Conservation (phyloP, 2,113 vertebrate genomes). For the Caloenas nicobarica region DNA sequence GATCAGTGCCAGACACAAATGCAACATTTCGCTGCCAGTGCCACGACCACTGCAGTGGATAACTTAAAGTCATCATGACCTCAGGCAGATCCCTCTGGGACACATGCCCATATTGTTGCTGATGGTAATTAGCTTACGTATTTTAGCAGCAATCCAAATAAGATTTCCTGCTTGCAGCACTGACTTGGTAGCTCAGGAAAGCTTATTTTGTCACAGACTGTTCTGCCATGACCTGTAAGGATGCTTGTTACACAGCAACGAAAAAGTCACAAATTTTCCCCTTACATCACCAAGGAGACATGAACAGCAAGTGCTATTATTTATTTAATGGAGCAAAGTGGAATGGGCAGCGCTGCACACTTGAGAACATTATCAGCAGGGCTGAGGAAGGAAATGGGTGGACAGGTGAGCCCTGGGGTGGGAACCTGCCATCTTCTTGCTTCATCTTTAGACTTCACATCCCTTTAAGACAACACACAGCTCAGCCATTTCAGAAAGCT, state of each 20-base stretch:
- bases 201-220: background rate
- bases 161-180: accelerated
- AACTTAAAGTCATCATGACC: background rate
- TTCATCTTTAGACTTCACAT: background rate
- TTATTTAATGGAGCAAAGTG: background rate
- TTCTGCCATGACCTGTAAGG: background rate
- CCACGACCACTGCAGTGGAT: background rate
- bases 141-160: background rate
- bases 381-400: background rate
- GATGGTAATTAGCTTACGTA: background rate
- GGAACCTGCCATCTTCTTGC: background rate
- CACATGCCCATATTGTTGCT: background rate
- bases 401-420: background rate
- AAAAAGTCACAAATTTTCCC: background rate
- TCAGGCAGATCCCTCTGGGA: background rate
- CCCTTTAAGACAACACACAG: background rate
- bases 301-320: background rate
- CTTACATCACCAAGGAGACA: constrained; percentile 1
- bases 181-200: background rate
- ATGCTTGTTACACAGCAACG: accelerated
- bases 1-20: background rate
- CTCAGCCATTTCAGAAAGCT: background rate
- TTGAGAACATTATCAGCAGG: background rate
- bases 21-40: background rate
- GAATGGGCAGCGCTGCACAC: background rate